These are phyloP conservation scores for Epicampocera succincta DNA, from an alignment of 2,888 invertebrate genomes.

Conservation along the genomic window DNA sequence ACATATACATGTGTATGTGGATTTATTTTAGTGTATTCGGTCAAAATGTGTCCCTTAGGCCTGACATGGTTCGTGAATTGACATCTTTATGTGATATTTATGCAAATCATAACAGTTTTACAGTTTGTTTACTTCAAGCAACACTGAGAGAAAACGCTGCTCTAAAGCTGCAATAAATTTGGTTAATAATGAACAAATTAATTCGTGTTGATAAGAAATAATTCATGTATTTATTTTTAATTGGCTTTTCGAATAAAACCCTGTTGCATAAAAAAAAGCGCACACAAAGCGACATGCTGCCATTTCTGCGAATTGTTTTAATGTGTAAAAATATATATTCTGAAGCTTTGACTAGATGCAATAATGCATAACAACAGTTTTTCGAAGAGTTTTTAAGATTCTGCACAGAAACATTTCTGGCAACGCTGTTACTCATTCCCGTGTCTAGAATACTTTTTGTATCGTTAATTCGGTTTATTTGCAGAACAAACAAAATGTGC, in stretches of 20 bases:
- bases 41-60: conserved; percentile 71
- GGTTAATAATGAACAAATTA: not conserved
- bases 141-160: conserved; percentile 41
- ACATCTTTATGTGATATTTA: conserved; percentile 81
- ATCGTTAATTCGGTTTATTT: conserved; percentile 16
- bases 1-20: not conserved
- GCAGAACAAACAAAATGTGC: conserved; percentile 3
- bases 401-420: not conserved
- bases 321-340: not conserved
- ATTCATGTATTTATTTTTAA: not conserved
- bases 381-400: not conserved
- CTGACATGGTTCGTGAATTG: conserved; percentile 74
- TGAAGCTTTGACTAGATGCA: not conserved
- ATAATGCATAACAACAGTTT: not conserved
- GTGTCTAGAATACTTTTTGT: not conserved
- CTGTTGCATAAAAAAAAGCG: too few species aligned
- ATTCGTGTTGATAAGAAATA: not conserved
- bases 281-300: too few species aligned
- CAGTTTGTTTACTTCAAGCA: conserved; percentile 31
- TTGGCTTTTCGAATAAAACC: too few species aligned
- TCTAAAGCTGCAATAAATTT: not conserved
- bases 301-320: too few species aligned
- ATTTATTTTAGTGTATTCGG: not conserved
- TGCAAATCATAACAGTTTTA: conserved; percentile 76
- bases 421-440: not conserved